These are phyloP conservation scores for Notocelia uddmanniana DNA, from an alignment of 2,888 invertebrate species.

Conservation along the genomic window DNA sequence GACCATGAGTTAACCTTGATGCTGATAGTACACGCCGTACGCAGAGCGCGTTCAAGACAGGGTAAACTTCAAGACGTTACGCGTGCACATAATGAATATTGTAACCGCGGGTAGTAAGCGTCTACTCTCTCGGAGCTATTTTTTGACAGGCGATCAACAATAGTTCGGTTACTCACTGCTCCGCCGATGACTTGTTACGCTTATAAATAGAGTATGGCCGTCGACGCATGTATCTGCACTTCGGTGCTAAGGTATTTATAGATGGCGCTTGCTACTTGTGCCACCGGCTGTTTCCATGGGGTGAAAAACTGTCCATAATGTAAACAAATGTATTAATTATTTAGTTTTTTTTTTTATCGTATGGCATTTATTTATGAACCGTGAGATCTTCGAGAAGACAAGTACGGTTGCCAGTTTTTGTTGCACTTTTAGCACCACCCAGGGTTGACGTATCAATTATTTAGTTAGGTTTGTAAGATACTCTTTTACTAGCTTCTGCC, in stretches of 20 bases:
- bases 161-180: constrained; percentile 59
- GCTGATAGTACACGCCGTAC: no score
- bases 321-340: not conserved
- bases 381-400: no score
- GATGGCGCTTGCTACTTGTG: constrained; percentile 44
- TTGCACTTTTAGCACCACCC: no score
- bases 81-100: no score
- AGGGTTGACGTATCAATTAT: no score
- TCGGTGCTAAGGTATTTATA: constrained; percentile 47
- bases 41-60: no score
- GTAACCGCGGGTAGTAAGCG: constrained; percentile 2
- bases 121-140: constrained; percentile 33
- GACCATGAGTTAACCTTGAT: no score
- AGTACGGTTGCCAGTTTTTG: no score
- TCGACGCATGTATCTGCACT: constrained; percentile 46
- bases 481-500: no score
- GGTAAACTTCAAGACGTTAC: no score
- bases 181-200: constrained; percentile 49
- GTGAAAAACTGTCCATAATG: constrained; percentile 26
- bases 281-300: constrained; percentile 37
- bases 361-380: no score
- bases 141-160: constrained; percentile 61
- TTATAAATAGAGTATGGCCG: constrained; percentile 54
- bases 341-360: not conserved
- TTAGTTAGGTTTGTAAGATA: no score